Evolutionary conservation across 2,113 vertebrate genomes (phyloP), one percentile per base, ranked within the genome.

Genomic region (Pholis gunnellus): DNA sequence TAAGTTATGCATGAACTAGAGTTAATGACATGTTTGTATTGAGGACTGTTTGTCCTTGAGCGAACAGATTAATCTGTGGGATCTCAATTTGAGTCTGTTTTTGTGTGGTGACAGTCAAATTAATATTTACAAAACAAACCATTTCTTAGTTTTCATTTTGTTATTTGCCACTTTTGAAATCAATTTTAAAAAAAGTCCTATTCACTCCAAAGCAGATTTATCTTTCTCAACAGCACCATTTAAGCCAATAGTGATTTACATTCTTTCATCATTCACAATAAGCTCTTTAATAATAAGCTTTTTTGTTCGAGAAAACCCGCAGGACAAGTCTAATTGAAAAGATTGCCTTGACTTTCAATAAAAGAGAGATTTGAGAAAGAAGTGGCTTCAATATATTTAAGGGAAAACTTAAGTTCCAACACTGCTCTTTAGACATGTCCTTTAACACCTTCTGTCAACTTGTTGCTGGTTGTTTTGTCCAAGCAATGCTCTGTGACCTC

Each of bases 391-490:
- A 56, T 34, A 50, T 56, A 70, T 79, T 72, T 77, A 18, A 67
- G 6, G 54, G 9, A 66, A 31, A 72, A 59, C 9, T 14, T 14
- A 54, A 68, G 46, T 82, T 89, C 71, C 70, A 86, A 44, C 75
- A 67, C 74, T 66, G 20, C 52, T 50, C 18, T 68, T 74, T 82
- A 75, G 64, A 66, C 50, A 64, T 61, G 71, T 72, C 46, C 56
- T 83, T 91, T 86, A 85, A 83, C 86, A 89, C 72, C 18, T 57
- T 72, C 50, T 74, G 36, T 20, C 46, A 61, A 31, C n/a, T 59
- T 50, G 38, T 72, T 73, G 34, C 74, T 76, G 29, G 18, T 85
- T 86, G 50, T 85, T 68, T 86, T 65, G 81, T 86, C 80, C 7
- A 34, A 17, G 66, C 34, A 63, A 15, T 75, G 40, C 87, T 78